Percentiles rank a stretch among this genome's conserved stretches.
Evolutionary conservation across 2,888 invertebrate genomes (phyloP).

Genomic region (Podabrus alpinus): DNA sequence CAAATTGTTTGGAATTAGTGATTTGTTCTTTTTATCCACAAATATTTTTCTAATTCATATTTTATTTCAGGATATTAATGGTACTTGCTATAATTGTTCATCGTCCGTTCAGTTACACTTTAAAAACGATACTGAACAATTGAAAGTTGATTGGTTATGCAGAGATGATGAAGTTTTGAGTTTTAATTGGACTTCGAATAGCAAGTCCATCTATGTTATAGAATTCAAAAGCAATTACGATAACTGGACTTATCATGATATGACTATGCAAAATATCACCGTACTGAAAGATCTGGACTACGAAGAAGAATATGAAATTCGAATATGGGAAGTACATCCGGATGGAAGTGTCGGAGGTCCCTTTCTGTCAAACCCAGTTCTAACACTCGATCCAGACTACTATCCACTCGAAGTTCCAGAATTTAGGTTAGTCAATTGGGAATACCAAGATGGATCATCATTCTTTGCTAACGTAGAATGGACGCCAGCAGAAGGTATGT

Average conservation of each 20-base stretch:
- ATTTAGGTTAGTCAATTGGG: slow-evolving; percentile 48
- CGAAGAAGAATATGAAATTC: slow-evolving; percentile 43
- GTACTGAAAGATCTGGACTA: slow-evolving; percentile 41
- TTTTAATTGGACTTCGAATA: slow-evolving; percentile 15
- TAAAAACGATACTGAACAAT: not conserved
- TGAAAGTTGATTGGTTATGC: slow-evolving; percentile 14
- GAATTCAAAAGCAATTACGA: slow-evolving; percentile 11
- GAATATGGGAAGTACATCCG: slow-evolving; percentile 39
- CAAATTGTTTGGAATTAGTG: too few relatives aligned
- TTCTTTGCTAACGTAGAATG: slow-evolving; percentile 55
- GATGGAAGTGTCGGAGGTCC: slow-evolving; percentile 31
- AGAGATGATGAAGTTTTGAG: slow-evolving; percentile 23
- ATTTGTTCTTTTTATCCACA: too few relatives aligned
- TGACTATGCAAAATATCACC: slow-evolving; percentile 40
- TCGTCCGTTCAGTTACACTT: not conserved
- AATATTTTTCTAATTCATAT: not conserved
- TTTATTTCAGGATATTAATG: not conserved
- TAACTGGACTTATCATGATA: slow-evolving; percentile 19
- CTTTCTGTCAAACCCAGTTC: slow-evolving; percentile 27
- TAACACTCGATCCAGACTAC: slow-evolving; percentile 49
- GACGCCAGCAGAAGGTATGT: slow-evolving; percentile 56
- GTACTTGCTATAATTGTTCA: not conserved
- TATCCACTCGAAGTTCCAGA: slow-evolving; percentile 52
- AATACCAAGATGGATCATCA: slow-evolving; percentile 36
- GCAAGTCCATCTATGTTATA: slow-evolving; percentile 14